phyloP scores from a whole-genome alignment of 2,113 vertebrate genomes.

The Nematolebias whitei region DNA sequence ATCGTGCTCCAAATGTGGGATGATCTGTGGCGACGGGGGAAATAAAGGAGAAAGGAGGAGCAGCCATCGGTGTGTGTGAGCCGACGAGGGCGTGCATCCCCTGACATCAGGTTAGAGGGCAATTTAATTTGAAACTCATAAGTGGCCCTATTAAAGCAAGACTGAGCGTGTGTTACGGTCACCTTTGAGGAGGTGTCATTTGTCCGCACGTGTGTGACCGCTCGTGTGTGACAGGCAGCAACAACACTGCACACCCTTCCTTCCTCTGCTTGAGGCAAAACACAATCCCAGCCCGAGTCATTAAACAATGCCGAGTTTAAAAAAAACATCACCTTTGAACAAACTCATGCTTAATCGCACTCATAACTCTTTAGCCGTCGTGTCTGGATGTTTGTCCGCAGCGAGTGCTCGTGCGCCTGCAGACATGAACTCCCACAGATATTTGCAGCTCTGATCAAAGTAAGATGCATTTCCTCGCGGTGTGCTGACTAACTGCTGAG shows the following conservation, averaged over 20 bases:
- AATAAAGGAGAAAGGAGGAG: not conserved
- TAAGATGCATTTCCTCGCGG: conserved; percentile 48
- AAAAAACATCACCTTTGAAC: conserved; percentile 5
- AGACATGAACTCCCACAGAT: conserved; percentile 43
- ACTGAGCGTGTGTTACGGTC: conserved; percentile 14
- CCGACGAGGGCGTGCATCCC: not conserved
- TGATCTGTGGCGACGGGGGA: conserved; percentile 14
- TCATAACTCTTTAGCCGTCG: conserved; percentile 7
- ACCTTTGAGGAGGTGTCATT: conserved; percentile 16
- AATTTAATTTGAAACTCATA: conserved; percentile 39
- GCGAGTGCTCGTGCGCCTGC: conserved; percentile 9
- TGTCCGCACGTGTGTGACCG: conserved; percentile 3
- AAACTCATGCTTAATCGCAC: not conserved
- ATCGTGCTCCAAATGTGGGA: conserved; percentile 20
- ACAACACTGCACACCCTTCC: not conserved
- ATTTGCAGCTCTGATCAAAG: conserved; percentile 57
- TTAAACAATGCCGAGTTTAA: conserved; percentile 61
- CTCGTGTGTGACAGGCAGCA: conserved; percentile 15
- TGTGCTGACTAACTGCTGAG: conserved; percentile 42
- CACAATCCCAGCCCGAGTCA: conserved; percentile 56
- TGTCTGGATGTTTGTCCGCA: not conserved
- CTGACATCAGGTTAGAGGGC: conserved; percentile 27
- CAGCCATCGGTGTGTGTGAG: not conserved
- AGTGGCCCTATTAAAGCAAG: conserved; percentile 33
- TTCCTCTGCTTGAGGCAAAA: conserved; percentile 35